phyloP scores from a whole-genome alignment of 1,140 invertebrate genomes.

The Elymnias hypermnestra region DNA sequence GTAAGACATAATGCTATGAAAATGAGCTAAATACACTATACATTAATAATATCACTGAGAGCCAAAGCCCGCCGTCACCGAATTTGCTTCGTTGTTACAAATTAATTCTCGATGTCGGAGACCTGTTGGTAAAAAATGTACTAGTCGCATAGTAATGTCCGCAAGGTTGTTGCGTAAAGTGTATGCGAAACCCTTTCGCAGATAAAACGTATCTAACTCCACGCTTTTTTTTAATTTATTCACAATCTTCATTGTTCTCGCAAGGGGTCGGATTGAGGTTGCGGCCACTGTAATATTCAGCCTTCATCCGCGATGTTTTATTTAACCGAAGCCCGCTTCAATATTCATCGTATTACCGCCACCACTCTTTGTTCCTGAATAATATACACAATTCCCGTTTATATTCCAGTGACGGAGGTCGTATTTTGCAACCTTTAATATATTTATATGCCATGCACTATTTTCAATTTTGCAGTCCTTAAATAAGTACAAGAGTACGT shows the following conservation, averaged over 20 bases:
- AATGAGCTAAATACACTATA: too few species aligned
- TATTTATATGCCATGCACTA: background rate
- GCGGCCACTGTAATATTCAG: slow-evolving; percentile 11
- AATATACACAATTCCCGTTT: slow-evolving; percentile 17
- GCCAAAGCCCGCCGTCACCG: too few species aligned
- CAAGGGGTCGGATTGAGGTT: slow-evolving; percentile 12
- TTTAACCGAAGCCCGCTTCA: slow-evolving; percentile 18
- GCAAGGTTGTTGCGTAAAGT: too few species aligned
- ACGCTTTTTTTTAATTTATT: slow-evolving; percentile 13
- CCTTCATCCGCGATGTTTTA: slow-evolving; percentile 17
- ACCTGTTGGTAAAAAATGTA: too few species aligned
- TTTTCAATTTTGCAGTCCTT: too few species aligned
- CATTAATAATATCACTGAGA: too few species aligned
- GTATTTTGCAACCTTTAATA: slow-evolving; percentile 1
- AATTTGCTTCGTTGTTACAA: too few species aligned
- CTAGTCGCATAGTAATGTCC: too few species aligned
- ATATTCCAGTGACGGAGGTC: slow-evolving; percentile 14
- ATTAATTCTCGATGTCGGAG: too few species aligned
- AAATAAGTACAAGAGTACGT: too few species aligned
- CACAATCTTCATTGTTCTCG: slow-evolving; percentile 12
- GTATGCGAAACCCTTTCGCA: background rate
- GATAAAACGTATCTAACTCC: background rate
- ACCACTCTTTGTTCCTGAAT: slow-evolving; percentile 20
- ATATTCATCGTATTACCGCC: slow-evolving; percentile 22
- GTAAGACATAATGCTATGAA: too few species aligned